A percentile compares a stretch with the other conserved stretches of the same genome.
Evolutionary conservation across 2,113 vertebrate species (phyloP).

Genomic region (Collichthys lucidus): DNA sequence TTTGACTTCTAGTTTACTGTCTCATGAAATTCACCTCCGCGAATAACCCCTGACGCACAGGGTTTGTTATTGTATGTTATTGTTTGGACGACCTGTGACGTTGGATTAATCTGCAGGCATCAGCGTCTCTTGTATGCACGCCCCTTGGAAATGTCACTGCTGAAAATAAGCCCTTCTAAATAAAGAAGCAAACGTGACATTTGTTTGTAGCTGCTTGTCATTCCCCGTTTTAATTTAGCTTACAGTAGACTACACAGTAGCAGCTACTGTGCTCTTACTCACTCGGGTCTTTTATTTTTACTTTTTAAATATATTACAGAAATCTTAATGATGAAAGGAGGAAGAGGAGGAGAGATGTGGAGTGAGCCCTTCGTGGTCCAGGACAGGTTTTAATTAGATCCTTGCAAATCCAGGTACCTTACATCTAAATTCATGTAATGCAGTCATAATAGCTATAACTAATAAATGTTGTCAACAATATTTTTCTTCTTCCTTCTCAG

Average conservation of each 20-base stretch:
- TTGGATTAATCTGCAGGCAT: slow-evolving; percentile 33
- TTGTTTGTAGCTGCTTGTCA: slow-evolving; percentile 56
- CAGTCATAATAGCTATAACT: background rate
- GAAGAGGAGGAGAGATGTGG: slow-evolving; percentile 54
- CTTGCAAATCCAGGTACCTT: slow-evolving; percentile 49
- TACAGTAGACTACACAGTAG: slow-evolving; percentile 8
- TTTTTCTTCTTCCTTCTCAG: slow-evolving; percentile 45
- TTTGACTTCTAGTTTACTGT: background rate
- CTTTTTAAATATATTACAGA: slow-evolving; percentile 44
- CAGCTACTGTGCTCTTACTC: slow-evolving; percentile 22
- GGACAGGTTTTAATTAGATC: slow-evolving; percentile 48
- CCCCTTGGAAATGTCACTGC: slow-evolving; percentile 37
- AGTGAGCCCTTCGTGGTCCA: slow-evolving; percentile 28
- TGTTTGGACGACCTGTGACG: background rate
- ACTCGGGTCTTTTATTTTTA: background rate
- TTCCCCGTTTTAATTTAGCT: slow-evolving; percentile 31
- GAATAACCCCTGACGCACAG: too few relatives aligned
- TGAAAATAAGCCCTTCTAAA: slow-evolving; percentile 58
- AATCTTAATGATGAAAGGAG: slow-evolving; percentile 57
- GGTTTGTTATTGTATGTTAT: too few relatives aligned
- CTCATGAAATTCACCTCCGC: background rate
- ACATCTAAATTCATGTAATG: background rate
- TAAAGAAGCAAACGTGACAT: slow-evolving; percentile 51
- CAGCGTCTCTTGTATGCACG: slow-evolving; percentile 3
- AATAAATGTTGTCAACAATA: background rate